Conservation (phyloP, 2,113 vertebrate genomes). For the Gorsachius goisagi region DNA sequence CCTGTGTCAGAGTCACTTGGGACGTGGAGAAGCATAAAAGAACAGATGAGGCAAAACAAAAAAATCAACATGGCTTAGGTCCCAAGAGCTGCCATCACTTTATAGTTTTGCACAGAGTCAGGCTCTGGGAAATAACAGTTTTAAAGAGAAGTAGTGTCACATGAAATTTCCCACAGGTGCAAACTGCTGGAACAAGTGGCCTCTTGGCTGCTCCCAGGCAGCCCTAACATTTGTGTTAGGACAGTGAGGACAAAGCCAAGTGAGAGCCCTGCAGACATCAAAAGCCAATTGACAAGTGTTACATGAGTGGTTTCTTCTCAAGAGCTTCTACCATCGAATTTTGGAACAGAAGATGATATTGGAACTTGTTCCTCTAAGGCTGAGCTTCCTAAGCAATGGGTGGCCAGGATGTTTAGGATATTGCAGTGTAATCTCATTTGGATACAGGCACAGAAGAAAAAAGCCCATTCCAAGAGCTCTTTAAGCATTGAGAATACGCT, state of each 20-base stretch:
- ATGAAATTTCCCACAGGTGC: not conserved
- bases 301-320: not conserved
- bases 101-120: not conserved
- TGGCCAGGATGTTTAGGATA: not conserved
- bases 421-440: not conserved
- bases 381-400: not conserved
- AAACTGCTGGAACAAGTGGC: not conserved
- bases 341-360: not conserved
- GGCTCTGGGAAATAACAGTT: not conserved
- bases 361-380: not conserved
- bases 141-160: not conserved
- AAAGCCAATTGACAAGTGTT: not conserved
- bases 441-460: no score
- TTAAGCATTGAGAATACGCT: not conserved
- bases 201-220: not conserved
- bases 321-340: not conserved
- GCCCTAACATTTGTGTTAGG: not conserved
- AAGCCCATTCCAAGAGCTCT: not conserved
- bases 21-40: not conserved
- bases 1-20: slow-evolving; percentile 28
- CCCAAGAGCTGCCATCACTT: slow-evolving; percentile 32
- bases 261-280: not conserved
- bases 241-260: not conserved
- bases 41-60: slow-evolving; percentile 41
- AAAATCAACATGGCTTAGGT: not conserved